Conservation (phyloP, 2,113 vertebrate genomes). For the Hippocampus guttulatus region DNA sequence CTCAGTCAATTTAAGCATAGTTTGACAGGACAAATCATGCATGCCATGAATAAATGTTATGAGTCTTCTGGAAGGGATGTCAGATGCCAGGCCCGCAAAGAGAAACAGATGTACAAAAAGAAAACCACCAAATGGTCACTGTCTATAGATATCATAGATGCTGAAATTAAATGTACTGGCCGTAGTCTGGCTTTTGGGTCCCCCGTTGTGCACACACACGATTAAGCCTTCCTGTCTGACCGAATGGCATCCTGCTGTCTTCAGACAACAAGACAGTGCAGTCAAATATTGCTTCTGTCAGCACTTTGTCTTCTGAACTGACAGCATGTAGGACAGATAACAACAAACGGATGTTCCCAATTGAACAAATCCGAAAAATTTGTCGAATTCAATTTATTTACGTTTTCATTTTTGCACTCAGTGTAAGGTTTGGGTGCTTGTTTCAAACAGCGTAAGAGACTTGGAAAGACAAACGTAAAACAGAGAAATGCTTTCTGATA, state of each 20-base stretch:
- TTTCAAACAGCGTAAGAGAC: too few species aligned
- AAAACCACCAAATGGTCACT: not conserved
- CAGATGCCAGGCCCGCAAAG: slow-evolving; percentile 7
- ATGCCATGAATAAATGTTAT: not conserved
- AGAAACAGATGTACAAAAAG: not conserved
- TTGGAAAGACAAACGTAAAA: too few species aligned
- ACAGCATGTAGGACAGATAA: too few species aligned
- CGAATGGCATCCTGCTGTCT: slow-evolving; percentile 3
- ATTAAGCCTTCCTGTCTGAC: not conserved
- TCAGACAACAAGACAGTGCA: not conserved
- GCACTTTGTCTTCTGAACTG: not conserved
- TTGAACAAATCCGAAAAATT: too few species aligned
- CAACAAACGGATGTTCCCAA: too few species aligned
- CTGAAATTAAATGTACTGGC: slow-evolving; percentile 7
- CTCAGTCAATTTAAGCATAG: slow-evolving; percentile 19
- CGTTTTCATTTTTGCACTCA: too few species aligned
- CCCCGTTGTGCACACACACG: not conserved
- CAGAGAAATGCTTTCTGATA: too few species aligned
- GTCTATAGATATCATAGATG: not conserved
- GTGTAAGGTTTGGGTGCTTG: too few species aligned
- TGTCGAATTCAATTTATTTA: too few species aligned
- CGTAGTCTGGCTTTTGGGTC: not conserved
- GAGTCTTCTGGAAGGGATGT: slow-evolving; percentile 6
- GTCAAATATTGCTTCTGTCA: not conserved
- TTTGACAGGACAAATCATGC: slow-evolving; percentile 18